Percentiles rank a stretch among this genome's conserved stretches.
Conservation (phyloP, 2,888 invertebrate genomes). For the Molanna angustata region DNA sequence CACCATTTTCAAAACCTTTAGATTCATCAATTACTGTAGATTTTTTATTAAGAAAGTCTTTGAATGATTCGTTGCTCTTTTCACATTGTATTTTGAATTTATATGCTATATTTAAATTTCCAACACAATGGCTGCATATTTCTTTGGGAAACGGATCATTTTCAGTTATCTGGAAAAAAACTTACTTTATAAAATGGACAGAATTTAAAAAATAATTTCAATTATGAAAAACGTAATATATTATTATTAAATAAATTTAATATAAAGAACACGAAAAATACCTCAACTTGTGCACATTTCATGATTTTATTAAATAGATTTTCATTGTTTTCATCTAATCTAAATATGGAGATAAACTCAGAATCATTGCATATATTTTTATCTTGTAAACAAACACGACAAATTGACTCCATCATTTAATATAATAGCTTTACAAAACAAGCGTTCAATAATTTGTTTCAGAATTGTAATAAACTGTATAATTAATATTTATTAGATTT, state of each 20-base stretch:
- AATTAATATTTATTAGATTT: no score
- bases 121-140: slow-evolving; percentile 30
- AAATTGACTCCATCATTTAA: slow-evolving; percentile 15
- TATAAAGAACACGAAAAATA: slow-evolving; percentile 4
- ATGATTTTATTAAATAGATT: slow-evolving; percentile 16
- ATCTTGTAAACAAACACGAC: slow-evolving; percentile 21
- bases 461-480: no score
- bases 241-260: not conserved
- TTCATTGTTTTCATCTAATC: not conserved
- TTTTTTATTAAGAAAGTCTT: slow-evolving; percentile 4
- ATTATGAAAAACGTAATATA: not conserved
- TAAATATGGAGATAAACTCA: slow-evolving; percentile 18
- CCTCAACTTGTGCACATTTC: slow-evolving; percentile 20
- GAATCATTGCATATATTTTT: not conserved
- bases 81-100: slow-evolving; percentile 34
- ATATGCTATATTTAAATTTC: slow-evolving; percentile 30
- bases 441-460: no score
- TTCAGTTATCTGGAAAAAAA: slow-evolving; percentile 29
- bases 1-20: no score
- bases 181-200: not conserved
- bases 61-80: slow-evolving; percentile 28
- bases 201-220: slow-evolving; percentile 2
- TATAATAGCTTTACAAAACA: no score
- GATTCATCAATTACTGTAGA: not conserved
- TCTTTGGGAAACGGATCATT: slow-evolving; percentile 32